phyloP scores from a whole-genome alignment of 2,797 vertebrate genomes.

The Botia almorhae region DNA sequence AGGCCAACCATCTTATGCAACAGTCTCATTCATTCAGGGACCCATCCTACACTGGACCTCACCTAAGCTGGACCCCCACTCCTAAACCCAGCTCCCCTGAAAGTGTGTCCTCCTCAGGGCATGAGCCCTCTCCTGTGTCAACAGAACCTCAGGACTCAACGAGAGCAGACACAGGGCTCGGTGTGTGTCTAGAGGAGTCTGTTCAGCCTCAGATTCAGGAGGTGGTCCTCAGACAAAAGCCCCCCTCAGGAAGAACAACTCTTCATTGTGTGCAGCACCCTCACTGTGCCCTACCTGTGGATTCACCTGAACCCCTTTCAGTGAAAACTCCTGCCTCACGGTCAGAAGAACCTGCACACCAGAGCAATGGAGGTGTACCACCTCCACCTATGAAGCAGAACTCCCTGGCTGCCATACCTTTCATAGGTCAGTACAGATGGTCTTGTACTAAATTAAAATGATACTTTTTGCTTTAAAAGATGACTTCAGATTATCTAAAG shows the following conservation, averaged over 20 bases:
- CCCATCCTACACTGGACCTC: constrained; percentile 75
- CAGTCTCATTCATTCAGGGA: constrained; percentile 86
- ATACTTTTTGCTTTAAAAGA: constrained; percentile 23
- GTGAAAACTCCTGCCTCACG: constrained; percentile 41
- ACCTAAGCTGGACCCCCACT: constrained; percentile 64
- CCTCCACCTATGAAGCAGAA: constrained; percentile 81
- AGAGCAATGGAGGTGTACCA: constrained; percentile 76
- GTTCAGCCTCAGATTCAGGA: constrained; percentile 77
- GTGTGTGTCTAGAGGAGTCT: constrained; percentile 64
- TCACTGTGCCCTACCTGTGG: constrained; percentile 74
- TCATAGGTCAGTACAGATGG: constrained; percentile 86
- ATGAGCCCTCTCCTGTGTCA: constrained; percentile 62
- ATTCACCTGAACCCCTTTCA: constrained; percentile 64
- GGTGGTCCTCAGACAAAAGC: constrained; percentile 87
- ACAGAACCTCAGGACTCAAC: constrained; percentile 66
- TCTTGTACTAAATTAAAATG: background rate
- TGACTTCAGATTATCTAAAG: background rate
- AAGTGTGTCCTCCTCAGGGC: constrained; percentile 26
- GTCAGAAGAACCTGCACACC: constrained; percentile 46
- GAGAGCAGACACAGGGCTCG: constrained; percentile 59
- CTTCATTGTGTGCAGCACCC: constrained; percentile 73
- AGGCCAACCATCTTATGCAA: constrained; percentile 81
- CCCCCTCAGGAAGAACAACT: constrained; percentile 74
- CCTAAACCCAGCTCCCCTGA: constrained; percentile 63
- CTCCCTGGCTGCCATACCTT: constrained; percentile 92